phyloP scores from a whole-genome alignment of 2,888 invertebrate genomes.

The Dascillus cervinus region DNA sequence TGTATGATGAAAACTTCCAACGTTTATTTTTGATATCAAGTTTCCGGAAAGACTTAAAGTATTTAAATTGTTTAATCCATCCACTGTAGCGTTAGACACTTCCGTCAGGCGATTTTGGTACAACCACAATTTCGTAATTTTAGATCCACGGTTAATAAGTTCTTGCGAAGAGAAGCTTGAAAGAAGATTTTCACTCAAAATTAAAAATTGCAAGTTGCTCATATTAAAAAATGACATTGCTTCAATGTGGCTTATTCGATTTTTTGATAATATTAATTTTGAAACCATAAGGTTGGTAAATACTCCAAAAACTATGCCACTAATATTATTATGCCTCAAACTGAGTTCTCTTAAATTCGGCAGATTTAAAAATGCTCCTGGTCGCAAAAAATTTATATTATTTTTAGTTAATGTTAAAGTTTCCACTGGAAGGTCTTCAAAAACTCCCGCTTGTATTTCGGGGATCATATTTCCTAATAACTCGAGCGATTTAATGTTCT shows the following conservation, averaged over 20 bases:
- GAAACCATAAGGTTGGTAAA: conserved; percentile 5
- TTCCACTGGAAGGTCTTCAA: too few species aligned
- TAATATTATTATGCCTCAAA: conserved; percentile 2
- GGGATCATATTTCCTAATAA: too few species aligned
- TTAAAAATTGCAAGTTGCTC: conserved; percentile 4
- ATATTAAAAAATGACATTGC: conserved; percentile 5
- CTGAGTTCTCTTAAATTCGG: background rate
- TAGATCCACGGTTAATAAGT: conserved; percentile 1
- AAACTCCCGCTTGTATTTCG: too few species aligned
- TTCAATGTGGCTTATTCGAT: conserved; percentile 4
- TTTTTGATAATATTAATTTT: conserved; percentile 5
- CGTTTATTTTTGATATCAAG: conserved; percentile 2
- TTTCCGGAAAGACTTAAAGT: conserved; percentile 8
- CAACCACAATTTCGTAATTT: conserved; percentile 4
- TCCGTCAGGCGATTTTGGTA: conserved; percentile 6
- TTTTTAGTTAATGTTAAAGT: conserved; percentile 4
- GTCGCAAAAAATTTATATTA: background rate
- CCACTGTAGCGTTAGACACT: conserved; percentile 5
- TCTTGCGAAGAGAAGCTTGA: conserved; percentile 7
- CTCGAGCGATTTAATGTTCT: too few species aligned
- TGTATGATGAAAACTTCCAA: conserved; percentile 6
- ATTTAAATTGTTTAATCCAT: conserved; percentile 6
- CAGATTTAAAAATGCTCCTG: conserved; percentile 5
- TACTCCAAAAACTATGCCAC: background rate
- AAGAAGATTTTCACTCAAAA: conserved; percentile 6